phyloP scores from a whole-genome alignment of 2,888 invertebrate genomes.

The Drosophila peninsularis region DNA sequence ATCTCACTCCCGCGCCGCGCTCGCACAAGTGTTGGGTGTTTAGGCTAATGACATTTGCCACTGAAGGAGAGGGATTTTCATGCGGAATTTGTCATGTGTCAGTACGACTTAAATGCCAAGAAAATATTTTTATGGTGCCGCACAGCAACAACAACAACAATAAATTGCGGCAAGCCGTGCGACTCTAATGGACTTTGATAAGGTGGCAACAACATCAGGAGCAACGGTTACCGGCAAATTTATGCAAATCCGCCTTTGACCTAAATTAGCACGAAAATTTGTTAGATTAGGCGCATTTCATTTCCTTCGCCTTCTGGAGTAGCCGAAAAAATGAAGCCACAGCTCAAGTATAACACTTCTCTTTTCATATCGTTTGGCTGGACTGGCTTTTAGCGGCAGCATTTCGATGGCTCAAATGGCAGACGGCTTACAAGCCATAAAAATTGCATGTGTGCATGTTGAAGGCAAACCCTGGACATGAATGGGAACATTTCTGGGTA shows the following conservation, averaged over 20 bases:
- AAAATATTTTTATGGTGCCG: constrained; percentile 60
- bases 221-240: constrained; percentile 57
- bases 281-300: constrained; percentile 78
- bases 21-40: constrained; percentile 67
- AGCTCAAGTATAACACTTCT: constrained; percentile 30
- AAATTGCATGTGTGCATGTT: constrained; percentile 72
- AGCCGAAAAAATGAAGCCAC: constrained; percentile 28
- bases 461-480: constrained; percentile 50
- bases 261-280: constrained; percentile 81
- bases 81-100: constrained; percentile 80
- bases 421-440: constrained; percentile 71
- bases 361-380: constrained; percentile 17
- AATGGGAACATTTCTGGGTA: constrained; percentile 66
- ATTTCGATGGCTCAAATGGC: constrained; percentile 61
- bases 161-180: constrained; percentile 58
- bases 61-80: constrained; percentile 48
- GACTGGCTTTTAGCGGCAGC: constrained; percentile 36
- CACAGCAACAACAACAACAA: constrained; percentile 9
- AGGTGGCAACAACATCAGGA: constrained; percentile 65
- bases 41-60: constrained; percentile 78
- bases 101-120: constrained; percentile 79
- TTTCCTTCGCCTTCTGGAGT: constrained; percentile 52
- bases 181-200: constrained; percentile 78
- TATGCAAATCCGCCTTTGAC: constrained; percentile 82
- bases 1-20: constrained; percentile 35